A percentile compares a stretch with the other conserved stretches of the same genome.
Evolutionary conservation across 2,888 invertebrate genomes (phyloP).

Genomic region (Pseudococcus longispinus): DNA sequence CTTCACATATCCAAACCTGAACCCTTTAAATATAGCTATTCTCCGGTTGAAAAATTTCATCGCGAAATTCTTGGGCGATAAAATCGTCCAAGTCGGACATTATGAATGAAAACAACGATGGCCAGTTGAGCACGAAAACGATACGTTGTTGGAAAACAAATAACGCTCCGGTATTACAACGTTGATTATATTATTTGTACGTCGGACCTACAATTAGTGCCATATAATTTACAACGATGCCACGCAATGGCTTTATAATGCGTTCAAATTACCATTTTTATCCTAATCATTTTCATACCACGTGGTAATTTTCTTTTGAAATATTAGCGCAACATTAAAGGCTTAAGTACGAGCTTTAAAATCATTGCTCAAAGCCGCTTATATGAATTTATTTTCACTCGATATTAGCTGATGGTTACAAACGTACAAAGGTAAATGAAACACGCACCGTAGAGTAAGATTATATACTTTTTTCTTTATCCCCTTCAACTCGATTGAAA

Average conservation of each 20-base stretch:
- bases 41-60: not conserved
- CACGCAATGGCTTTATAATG: constrained; percentile 34
- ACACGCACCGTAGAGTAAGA: not conserved
- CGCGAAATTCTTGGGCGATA: not conserved
- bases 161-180: not conserved
- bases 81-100: not conserved
- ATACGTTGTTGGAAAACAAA: not conserved
- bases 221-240: constrained; percentile 21
- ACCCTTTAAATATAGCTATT: not conserved
- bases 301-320: constrained; percentile 37
- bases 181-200: constrained; percentile 17
- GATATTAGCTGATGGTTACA: not conserved
- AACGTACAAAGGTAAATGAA: not conserved
- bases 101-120: not conserved
- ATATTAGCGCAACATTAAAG: constrained; percentile 7
- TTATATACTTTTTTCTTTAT: not conserved
- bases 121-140: constrained; percentile 1
- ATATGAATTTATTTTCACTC: not conserved
- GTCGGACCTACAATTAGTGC: not conserved
- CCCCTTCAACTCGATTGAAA: not conserved
- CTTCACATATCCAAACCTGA: not conserved
- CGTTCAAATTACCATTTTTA: constrained; percentile 23
- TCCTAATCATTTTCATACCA: constrained; percentile 8
- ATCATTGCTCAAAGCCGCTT: constrained; percentile 4
- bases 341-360: not conserved